These are phyloP conservation scores for Tiliqua scincoides DNA, from an alignment of 2,113 vertebrate species.

Conservation along the genomic window DNA sequence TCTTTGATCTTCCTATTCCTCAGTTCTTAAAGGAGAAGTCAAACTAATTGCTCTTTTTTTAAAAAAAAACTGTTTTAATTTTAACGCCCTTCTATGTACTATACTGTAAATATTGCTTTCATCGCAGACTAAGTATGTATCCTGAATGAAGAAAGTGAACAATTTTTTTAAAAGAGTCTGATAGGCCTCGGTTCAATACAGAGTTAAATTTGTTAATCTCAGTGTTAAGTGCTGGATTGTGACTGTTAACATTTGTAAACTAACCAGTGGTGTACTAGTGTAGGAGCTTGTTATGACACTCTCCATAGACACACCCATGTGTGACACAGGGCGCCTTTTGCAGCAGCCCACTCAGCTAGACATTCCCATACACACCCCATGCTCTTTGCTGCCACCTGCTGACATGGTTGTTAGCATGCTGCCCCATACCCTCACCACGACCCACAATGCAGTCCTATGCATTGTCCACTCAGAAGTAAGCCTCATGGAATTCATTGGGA, in stretches of 20 bases:
- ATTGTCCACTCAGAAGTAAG: not conserved
- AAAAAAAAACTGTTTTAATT: conserved; percentile 61
- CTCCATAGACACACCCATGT: too few relatives aligned
- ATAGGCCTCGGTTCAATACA: not conserved
- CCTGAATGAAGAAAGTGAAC: conserved; percentile 16
- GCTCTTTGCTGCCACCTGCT: too few relatives aligned
- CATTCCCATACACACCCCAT: too few relatives aligned
- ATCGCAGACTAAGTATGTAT: not conserved
- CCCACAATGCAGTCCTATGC: not conserved
- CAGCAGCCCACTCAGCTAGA: too few relatives aligned
- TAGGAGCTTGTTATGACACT: too few relatives aligned
- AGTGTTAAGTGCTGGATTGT: not conserved
- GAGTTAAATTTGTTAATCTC: not conserved
- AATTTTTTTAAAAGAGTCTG: not conserved
- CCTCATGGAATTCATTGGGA: not conserved
- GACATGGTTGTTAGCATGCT: too few relatives aligned
- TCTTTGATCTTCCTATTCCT: conserved; percentile 74
- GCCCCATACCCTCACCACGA: too few relatives aligned
- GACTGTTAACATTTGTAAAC: too few relatives aligned
- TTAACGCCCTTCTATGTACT: conserved; percentile 42
- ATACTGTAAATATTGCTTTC: conserved; percentile 24
- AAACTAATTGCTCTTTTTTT: conserved; percentile 66
- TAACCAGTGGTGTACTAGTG: too few relatives aligned
- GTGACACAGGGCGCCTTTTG: too few relatives aligned
- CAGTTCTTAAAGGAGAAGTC: conserved; percentile 66